phyloP scores from a whole-genome alignment of 2,797 vertebrate genomes.

The Coregonus ussuriensis region DNA sequence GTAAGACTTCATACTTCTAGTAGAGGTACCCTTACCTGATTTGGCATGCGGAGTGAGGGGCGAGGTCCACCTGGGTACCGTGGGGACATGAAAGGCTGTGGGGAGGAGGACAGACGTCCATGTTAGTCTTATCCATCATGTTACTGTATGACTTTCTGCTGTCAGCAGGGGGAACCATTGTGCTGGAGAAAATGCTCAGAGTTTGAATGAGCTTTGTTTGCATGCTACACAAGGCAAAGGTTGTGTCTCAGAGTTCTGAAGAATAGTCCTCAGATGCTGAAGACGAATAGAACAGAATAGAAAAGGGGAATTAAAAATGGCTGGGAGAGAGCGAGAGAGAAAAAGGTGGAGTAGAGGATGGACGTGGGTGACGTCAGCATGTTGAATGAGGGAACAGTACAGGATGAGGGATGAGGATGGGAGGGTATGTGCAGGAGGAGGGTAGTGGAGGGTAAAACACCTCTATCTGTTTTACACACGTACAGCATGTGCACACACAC shows the following conservation, averaged over 20 bases:
- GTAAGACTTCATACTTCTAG: background rate
- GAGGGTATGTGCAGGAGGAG: background rate
- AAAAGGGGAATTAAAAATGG: constrained; percentile 27
- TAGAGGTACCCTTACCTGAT: constrained; percentile 72
- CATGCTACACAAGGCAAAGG: constrained; percentile 28
- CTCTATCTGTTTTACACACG: background rate
- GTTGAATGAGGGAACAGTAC: background rate
- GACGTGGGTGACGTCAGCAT: constrained; percentile 7
- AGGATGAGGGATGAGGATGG: background rate
- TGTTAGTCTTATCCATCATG: background rate
- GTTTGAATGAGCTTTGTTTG: constrained; percentile 20
- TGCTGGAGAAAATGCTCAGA: background rate
- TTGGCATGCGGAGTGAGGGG: constrained; percentile 87
- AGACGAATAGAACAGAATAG: constrained; percentile 54
- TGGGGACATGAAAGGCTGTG: constrained; percentile 90
- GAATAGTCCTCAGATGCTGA: constrained; percentile 60
- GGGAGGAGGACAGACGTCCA: constrained; percentile 8
- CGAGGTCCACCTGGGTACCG: constrained; percentile 88
- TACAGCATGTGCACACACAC: background rate
- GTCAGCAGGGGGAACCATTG: constrained; percentile 66
- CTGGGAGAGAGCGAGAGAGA: constrained; percentile 17
- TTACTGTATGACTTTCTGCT: rapidly evolving
- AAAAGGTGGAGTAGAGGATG: background rate
- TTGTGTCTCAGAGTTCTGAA: constrained; percentile 36
- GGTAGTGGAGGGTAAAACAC: background rate